Percentiles rank a stretch among this genome's conserved stretches.
These are phyloP conservation scores for Rhabdomys pumilio DNA, from an alignment of 2,797 vertebrate genomes.

Conservation along the genomic window DNA sequence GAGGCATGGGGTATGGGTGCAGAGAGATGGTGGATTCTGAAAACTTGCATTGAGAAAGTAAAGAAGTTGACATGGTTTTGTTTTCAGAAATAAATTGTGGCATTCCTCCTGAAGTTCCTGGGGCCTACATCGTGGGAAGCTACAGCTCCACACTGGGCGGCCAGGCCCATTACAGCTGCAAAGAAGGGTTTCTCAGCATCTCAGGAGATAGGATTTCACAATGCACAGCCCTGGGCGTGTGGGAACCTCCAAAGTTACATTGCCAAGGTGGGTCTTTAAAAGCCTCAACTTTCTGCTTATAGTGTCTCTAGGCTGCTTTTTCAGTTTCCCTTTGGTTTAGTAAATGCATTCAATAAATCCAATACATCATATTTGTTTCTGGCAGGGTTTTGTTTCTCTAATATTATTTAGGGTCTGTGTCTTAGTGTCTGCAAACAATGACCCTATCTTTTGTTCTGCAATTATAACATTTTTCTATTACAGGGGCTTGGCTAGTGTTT, in stretches of 20 bases:
- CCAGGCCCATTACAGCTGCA: conserved; percentile 90
- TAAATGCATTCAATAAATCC: background rate
- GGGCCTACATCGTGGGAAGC: conserved; percentile 90
- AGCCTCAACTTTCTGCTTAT: background rate
- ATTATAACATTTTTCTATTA: conserved; percentile 55
- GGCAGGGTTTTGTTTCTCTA: conserved; percentile 21
- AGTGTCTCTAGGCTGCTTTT: conserved; percentile 4
- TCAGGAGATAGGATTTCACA: conserved; percentile 87
- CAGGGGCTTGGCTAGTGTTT: conserved; percentile 14
- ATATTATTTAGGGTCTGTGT: conserved; percentile 44
- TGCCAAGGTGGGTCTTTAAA: conserved; percentile 91
- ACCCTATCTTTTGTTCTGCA: background rate
- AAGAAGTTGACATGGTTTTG: conserved; percentile 65
- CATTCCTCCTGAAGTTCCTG: conserved; percentile 89
- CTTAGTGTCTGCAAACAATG: conserved; percentile 20
- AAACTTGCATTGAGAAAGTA: conserved; percentile 23
- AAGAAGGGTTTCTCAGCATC: conserved; percentile 90
- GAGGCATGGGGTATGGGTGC: background rate
- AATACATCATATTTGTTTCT: background rate
- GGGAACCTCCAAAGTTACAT: conserved; percentile 89
- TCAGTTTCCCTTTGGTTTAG: background rate
- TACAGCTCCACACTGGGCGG: conserved; percentile 89
- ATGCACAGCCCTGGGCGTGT: conserved; percentile 90
- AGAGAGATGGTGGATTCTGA: conserved; percentile 51
- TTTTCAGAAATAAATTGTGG: conserved; percentile 92